Conservation (phyloP, 2,888 invertebrate genomes). For the Nymphalis urticae region DNA sequence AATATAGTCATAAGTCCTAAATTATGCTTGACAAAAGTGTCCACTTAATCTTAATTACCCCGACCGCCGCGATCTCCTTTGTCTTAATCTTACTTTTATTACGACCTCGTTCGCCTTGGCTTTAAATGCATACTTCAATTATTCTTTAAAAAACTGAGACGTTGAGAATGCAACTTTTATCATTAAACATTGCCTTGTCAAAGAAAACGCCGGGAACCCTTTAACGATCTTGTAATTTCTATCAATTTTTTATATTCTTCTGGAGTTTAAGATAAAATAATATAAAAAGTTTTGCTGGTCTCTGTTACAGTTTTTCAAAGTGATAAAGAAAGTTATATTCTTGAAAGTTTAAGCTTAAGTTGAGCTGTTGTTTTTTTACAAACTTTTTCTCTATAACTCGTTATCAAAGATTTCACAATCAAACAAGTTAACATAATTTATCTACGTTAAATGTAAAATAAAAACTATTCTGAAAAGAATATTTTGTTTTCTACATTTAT, state of each 20-base stretch:
- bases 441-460: too few species aligned
- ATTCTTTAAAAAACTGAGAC: background rate
- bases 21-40: background rate
- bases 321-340: background rate
- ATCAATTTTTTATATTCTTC: background rate
- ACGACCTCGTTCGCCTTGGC: background rate
- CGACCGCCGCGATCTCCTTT: conserved; percentile 13
- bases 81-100: conserved; percentile 17
- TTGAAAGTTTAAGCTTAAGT: background rate
- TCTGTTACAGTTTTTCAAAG: conserved; percentile 3
- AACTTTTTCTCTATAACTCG: too few species aligned
- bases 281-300: background rate
- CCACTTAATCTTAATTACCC: conserved; percentile 23
- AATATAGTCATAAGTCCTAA: conserved; percentile 1
- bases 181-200: background rate
- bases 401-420: too few species aligned
- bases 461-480: too few species aligned
- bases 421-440: too few species aligned
- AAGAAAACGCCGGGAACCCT: background rate
- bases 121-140: conserved; percentile 8
- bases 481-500: too few species aligned
- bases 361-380: background rate
- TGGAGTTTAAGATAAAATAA: background rate
- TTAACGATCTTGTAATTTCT: background rate
- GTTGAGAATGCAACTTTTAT: conserved; percentile 4